Conservation (phyloP, 2,113 vertebrate genomes). For the Esox niger region DNA sequence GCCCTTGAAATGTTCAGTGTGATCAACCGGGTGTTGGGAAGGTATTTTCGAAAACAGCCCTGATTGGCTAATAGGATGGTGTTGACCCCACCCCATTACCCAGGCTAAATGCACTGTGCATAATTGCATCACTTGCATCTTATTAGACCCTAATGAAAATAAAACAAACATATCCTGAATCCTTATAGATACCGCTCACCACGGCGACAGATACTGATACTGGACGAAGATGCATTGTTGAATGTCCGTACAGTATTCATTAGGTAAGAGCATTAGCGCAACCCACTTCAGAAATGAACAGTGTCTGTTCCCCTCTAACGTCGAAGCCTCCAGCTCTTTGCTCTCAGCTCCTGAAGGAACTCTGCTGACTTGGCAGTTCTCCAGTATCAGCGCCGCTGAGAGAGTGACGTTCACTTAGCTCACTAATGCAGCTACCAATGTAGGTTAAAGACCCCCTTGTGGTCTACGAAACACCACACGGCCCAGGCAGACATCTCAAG, state of each 20-base stretch:
- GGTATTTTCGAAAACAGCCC: too few relatives aligned
- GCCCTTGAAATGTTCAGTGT: too few relatives aligned
- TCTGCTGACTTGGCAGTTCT: conserved; percentile 67
- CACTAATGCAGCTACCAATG: conserved; percentile 70
- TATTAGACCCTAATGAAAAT: background rate
- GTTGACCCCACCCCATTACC: too few relatives aligned
- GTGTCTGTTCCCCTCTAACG: conserved; percentile 17
- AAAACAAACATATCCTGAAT: background rate
- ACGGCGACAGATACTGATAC: too few relatives aligned
- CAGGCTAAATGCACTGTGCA: too few relatives aligned
- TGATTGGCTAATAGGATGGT: too few relatives aligned
- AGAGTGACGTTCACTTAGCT: conserved; percentile 56
- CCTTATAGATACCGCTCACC: conserved; percentile 28
- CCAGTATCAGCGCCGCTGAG: conserved; percentile 32
- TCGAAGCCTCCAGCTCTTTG: conserved; percentile 47
- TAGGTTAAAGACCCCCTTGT: conserved; percentile 74
- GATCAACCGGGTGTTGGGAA: too few relatives aligned
- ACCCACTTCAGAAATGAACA: conserved; percentile 46
- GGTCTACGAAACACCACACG: conserved; percentile 54
- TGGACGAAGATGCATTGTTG: conserved; percentile 33
- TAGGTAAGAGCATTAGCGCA: conserved; percentile 37
- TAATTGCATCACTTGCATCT: background rate
- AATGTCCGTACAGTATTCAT: conserved; percentile 47
- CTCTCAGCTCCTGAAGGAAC: background rate
- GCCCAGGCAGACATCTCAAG: conserved; percentile 65